These are phyloP conservation scores for Drosophila algonquin DNA, from an alignment of 2,888 invertebrate genomes.

Conservation along the genomic window DNA sequence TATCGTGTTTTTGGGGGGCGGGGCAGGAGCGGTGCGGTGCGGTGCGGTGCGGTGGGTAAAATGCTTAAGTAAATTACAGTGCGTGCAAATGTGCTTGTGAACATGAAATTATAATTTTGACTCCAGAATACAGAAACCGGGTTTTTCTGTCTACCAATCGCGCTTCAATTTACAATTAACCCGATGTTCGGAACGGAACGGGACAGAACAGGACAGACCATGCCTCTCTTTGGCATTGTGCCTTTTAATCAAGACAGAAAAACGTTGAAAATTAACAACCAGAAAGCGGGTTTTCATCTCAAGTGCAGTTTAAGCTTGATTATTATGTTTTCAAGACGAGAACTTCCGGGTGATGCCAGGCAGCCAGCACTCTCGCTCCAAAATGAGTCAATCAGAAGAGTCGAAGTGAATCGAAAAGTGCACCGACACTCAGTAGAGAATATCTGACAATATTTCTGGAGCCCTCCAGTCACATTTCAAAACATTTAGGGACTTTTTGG, in stretches of 20 bases:
- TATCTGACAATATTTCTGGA: neutral
- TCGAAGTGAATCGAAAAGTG: conserved; percentile 12
- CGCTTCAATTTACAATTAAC: conserved; percentile 75
- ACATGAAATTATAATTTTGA: conserved; percentile 77
- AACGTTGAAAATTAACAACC: conserved; percentile 48
- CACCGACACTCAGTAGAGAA: neutral
- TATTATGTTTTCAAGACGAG: conserved; percentile 61
- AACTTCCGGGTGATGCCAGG: conserved; percentile 62
- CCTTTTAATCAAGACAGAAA: conserved; percentile 63
- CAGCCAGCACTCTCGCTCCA: neutral
- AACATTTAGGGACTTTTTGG: conserved; percentile 2
- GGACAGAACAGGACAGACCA: neutral
- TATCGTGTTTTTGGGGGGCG: conserved; percentile 11
- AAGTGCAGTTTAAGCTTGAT: conserved; percentile 74
- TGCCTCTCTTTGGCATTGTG: conserved; percentile 37
- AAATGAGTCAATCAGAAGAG: conserved; percentile 29
- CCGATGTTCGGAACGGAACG: conserved; percentile 35
- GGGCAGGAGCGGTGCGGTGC: conserved; percentile 39
- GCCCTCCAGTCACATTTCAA: conserved; percentile 34
- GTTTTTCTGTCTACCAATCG: neutral
- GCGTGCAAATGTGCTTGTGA: conserved; percentile 81
- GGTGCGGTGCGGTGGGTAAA: conserved; percentile 38
- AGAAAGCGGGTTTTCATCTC: conserved; percentile 34
- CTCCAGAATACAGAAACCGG: conserved; percentile 20
- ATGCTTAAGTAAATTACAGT: conserved; percentile 81